Conservation (phyloP, 1,140 invertebrate genomes). For the Zaprionus capensis region DNA sequence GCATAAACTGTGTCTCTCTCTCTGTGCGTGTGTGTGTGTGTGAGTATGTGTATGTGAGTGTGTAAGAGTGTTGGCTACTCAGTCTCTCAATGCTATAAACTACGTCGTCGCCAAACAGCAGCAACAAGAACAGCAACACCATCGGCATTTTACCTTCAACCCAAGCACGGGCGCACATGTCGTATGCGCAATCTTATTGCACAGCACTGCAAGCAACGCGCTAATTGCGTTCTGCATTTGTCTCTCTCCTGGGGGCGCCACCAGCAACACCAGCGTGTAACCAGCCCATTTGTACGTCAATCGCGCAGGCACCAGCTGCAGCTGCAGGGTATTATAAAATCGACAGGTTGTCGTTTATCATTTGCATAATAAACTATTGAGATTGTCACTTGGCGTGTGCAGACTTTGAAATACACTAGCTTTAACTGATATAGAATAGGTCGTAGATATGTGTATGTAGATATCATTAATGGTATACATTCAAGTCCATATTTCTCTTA, state of each 20-base stretch:
- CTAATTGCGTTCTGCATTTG: constrained; percentile 2
- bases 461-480: too few relatives aligned
- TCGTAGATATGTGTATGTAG: too few relatives aligned
- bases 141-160: constrained; percentile 68
- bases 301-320: not conserved
- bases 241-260: not conserved
- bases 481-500: too few relatives aligned
- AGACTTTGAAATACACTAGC: not conserved
- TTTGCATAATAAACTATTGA: constrained; percentile 18
- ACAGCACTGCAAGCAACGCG: not conserved
- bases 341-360: constrained; percentile 44
- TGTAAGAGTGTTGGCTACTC: constrained; percentile 32
- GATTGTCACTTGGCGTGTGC: too few relatives aligned
- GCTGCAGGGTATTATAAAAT: constrained; percentile 24
- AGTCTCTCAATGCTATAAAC: constrained; percentile 77
- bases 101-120: constrained; percentile 58
- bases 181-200: constrained; percentile 71
- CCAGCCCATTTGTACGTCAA: not conserved
- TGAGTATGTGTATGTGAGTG: not conserved
- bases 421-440: too few relatives aligned
- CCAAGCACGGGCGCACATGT: constrained; percentile 46
- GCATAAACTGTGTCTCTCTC: constrained; percentile 28
- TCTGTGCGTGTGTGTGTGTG: not conserved
- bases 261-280: not conserved
- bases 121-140: constrained; percentile 1